Base-by-base conservation (phyloP, 2,113 vertebrate species). In the Phyllopteryx taeniolatus region DNA sequence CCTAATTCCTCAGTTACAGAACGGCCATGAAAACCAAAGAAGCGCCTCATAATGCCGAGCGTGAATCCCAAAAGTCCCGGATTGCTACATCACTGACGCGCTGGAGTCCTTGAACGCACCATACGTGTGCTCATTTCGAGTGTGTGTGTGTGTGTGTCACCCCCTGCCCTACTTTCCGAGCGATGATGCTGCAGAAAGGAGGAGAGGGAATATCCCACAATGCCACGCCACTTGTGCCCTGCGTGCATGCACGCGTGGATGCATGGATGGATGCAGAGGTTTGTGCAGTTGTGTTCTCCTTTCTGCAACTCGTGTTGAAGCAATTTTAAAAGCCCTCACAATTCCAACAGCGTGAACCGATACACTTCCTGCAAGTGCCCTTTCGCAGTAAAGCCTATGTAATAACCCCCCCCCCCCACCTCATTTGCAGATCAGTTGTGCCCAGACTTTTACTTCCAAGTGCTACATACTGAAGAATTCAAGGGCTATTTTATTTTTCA, bases 141-240 rank as follows among this genome's bases (percentile, higher is more conserved):
- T 68, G 85, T 35, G 33, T 13, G 54, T 22, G 54, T 17, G 57
- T 27, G 57, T 8, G 57, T 60, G 57, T 82, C 84, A 82, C 79
- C 73, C 80, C 69, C 80, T 90, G 90, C 75, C 85, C 90, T 87
- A 91, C 85, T 88, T 90, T 87, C 78, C 79, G 73, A 79, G 72
- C 86, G 80, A 82, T 88, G 89, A 91, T 87, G 84, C 77, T 85
- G 84, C 85, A 83, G 76, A 87, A 83, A 84, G 68, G 79, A 86
- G 43, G 78, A 83, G 74, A 71, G 80, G 83, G 87, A 82, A 81
- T 83, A 81, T 89, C 86, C 88, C 85, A 88, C 67, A 85, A 81
- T 89, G 85, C 83, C 71, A 74, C 57, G 46, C 80, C 82, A 75
- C 77, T 78, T 42, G 39, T 73, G 64, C 63, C 62, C 47, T 46